Percentiles rank a stretch among this genome's conserved stretches.
phyloP scores from a whole-genome alignment of 2,797 vertebrate genomes.

The Columba guinea region DNA sequence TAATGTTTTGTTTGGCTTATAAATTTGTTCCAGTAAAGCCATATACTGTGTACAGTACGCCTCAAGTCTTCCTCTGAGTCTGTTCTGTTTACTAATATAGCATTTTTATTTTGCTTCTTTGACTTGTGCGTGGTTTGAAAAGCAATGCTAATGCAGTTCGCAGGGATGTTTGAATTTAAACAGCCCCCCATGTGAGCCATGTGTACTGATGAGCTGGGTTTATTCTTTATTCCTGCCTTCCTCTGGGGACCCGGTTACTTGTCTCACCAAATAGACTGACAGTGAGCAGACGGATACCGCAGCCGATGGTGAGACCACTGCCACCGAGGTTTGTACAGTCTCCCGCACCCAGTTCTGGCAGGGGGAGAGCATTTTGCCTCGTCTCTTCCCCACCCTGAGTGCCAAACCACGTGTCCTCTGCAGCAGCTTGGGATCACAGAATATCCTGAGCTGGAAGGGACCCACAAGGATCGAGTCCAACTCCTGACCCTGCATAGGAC shows the following conservation, averaged over 20 bases:
- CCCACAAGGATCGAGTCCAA: no score
- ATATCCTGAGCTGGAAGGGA: no score
- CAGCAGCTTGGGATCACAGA: background rate
- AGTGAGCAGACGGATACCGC: conserved; percentile 95
- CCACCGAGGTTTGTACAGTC: conserved; percentile 90
- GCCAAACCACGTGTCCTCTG: background rate
- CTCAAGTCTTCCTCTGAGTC: conserved; percentile 89
- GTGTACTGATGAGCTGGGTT: conserved; percentile 80
- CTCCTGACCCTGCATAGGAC: no score
- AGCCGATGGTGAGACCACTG: conserved; percentile 92
- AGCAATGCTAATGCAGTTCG: conserved; percentile 55
- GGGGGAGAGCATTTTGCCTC: background rate
- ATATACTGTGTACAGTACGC: conserved; percentile 74
- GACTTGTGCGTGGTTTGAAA: conserved; percentile 64
- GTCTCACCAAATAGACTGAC: conserved; percentile 89
- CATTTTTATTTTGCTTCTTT: conserved; percentile 74
- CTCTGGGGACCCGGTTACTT: conserved; percentile 76
- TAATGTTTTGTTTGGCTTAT: conserved; percentile 42
- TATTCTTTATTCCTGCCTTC: conserved; percentile 85
- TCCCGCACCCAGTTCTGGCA: background rate
- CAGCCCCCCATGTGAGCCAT: background rate
- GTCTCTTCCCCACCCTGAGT: background rate
- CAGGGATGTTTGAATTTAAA: conserved; percentile 51
- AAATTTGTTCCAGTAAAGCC: conserved; percentile 49
- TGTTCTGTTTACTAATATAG: conserved; percentile 80